Percentiles rank a stretch among this genome's conserved stretches.
Evolutionary conservation across 2,113 vertebrate genomes (phyloP).

Genomic region (Lichenostomus cassidix): DNA sequence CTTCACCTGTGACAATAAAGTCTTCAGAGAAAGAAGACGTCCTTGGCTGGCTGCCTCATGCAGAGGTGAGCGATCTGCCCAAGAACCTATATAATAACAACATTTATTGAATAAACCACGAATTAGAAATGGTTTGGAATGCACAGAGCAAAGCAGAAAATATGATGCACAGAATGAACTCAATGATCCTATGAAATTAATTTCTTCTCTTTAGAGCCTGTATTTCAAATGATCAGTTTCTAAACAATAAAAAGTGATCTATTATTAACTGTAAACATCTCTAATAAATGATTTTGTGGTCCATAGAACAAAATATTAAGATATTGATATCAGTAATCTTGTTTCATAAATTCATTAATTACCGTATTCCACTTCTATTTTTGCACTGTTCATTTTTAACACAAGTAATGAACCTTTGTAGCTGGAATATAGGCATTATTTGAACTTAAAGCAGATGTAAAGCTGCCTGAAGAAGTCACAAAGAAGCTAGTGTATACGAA

Average conservation of each 20-base stretch:
- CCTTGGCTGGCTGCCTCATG: constrained; percentile 95
- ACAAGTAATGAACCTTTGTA: neutral
- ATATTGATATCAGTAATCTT: neutral
- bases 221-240: neutral
- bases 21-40: constrained; percentile 89
- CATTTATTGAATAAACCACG: constrained; percentile 7
- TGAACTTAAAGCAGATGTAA: neutral
- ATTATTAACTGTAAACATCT: neutral
- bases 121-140: neutral
- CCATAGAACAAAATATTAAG: neutral
- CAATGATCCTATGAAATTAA: neutral
- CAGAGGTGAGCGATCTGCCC: constrained; percentile 92
- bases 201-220: neutral
- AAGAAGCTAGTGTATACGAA: neutral
- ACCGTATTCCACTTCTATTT: neutral
- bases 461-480: neutral
- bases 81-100: constrained; percentile 81
- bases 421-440: neutral
- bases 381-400: neutral
- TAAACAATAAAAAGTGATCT: neutral
- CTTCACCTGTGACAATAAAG: constrained; percentile 89
- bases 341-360: neutral
- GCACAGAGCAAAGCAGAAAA: constrained; percentile 1
- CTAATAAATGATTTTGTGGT: neutral
- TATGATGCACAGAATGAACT: neutral